Base-by-base conservation (phyloP, 2,888 invertebrate genomes). In the Drosophila formosana region DNA sequence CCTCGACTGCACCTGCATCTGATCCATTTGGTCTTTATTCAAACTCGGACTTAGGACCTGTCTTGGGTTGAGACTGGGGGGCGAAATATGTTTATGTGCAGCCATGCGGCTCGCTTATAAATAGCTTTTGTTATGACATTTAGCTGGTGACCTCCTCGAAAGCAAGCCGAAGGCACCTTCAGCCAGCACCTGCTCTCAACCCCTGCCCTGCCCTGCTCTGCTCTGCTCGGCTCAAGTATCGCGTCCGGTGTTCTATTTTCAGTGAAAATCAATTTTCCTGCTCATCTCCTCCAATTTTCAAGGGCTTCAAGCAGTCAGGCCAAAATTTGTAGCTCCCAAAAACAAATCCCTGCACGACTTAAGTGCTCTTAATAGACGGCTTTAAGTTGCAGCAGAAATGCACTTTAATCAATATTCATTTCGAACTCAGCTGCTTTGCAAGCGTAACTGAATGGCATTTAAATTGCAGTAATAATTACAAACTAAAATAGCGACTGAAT, bases 121-220 rank as follows among this genome's bases (percentile, higher is more conserved):
- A 82, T 87, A 82, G 79, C 79, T 71, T 87, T 87, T 84, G 88
- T 81, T 87, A 73, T 82, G 88, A 87, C 88, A 87, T 84, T 86
- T 82, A 78, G 78, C 69, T 60, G 75, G 64, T 77, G 78, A 73
- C 78, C 78, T 78, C 64, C 53, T 28, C 68, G 45, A 46, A 56
- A 25, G 9, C 32, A 32, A 30, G 6, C 45, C 41, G 25, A 63
- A 49, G 45, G 47, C 26, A 57, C n/a, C 61, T 53, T 1, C 41
- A 53, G 26, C 49, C 13, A 45, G 23, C 55, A 46, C 32, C 61
- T 53, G 51, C 53, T 25, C 18, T 8, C 0, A 8, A 37, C 37
- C 37, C 3, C 5, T 37, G 30, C 37, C 2, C 32, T 32, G 3
- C 30, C 30, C 30, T 32, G 6, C 8, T 2, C 30, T 30, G 8